Evolutionary conservation across 2,797 vertebrate genomes (phyloP).

Genomic region (Odontamblyopus rebecca): DNA sequence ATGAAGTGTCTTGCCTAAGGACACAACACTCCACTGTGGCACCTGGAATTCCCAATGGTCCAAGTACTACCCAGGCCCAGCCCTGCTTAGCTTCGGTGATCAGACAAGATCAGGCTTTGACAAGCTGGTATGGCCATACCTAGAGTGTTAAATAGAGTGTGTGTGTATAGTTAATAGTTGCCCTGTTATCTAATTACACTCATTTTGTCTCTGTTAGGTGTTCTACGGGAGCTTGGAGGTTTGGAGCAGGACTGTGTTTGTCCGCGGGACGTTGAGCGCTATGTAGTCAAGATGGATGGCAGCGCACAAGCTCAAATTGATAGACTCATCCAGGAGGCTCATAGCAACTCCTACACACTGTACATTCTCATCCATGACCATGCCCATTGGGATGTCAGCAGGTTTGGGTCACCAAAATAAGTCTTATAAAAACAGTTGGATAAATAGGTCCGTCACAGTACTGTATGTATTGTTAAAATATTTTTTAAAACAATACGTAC

Average conservation of each 20-base stretch:
- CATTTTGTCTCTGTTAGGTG: constrained; percentile 73
- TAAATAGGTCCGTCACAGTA: no score
- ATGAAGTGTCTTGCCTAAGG: no score
- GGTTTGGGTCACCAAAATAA: constrained; percentile 65
- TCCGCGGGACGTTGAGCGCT: constrained; percentile 84
- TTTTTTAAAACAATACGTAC: no score
- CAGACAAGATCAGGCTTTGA: no score
- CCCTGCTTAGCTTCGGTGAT: no score
- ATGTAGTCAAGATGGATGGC: constrained; percentile 88
- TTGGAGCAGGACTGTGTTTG: constrained; percentile 84
- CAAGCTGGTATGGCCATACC: no score
- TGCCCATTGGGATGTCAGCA: constrained; percentile 92
- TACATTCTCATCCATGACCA: constrained; percentile 96
- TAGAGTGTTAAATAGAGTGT: no score
- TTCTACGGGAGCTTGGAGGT: constrained; percentile 89
- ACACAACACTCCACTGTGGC: no score
- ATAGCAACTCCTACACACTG: constrained; percentile 90
- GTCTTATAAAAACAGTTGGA: not conserved
- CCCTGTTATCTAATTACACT: not conserved
- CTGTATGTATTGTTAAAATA: no score
- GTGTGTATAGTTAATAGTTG: not conserved
- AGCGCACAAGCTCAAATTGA: constrained; percentile 85
- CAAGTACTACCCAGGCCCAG: no score
- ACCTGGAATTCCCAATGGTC: no score
- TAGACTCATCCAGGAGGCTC: constrained; percentile 86